phyloP scores from a whole-genome alignment of 1,140 invertebrate genomes.

The Drosophila paulistorum region DNA sequence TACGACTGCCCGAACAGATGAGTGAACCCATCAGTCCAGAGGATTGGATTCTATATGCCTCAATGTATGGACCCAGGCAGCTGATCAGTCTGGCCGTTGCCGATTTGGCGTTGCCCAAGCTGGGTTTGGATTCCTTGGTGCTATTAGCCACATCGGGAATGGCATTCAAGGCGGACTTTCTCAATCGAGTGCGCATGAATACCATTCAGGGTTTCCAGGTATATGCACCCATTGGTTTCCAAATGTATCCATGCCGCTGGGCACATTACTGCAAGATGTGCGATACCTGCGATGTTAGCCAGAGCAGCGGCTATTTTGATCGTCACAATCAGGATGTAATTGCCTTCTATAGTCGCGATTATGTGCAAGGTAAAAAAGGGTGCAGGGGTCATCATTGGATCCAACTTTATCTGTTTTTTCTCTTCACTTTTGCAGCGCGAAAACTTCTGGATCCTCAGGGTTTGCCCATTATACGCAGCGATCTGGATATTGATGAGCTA shows the following conservation, averaged over 20 bases:
- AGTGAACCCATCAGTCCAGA: constrained; percentile 50
- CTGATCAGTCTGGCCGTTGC: constrained; percentile 87
- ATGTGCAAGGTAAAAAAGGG: constrained; percentile 86
- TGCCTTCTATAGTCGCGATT: constrained; percentile 93
- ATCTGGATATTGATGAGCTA: constrained; percentile 86
- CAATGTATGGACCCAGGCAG: constrained; percentile 77
- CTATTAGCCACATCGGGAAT: constrained; percentile 87
- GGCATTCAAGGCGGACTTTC: constrained; percentile 90
- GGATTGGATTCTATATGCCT: constrained; percentile 68
- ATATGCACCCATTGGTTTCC: constrained; percentile 92
- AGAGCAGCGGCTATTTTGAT: constrained; percentile 92
- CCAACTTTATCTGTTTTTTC: not conserved
- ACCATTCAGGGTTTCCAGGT: constrained; percentile 91
- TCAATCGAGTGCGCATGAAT: constrained; percentile 94
- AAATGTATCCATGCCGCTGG: constrained; percentile 86
- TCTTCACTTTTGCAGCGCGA: constrained; percentile 84
- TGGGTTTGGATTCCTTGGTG: constrained; percentile 88
- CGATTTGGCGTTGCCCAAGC: constrained; percentile 89
- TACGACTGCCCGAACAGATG: constrained; percentile 84
- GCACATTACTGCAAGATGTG: constrained; percentile 84
- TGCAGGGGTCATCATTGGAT: too few relatives aligned
- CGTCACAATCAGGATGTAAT: constrained; percentile 88
- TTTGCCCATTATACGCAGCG: constrained; percentile 86
- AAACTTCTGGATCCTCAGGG: constrained; percentile 85
- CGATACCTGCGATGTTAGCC: constrained; percentile 88